Evolutionary conservation across 2,888 invertebrate genomes (phyloP).

Genomic region (Pseudeuparius sepicola): DNA sequence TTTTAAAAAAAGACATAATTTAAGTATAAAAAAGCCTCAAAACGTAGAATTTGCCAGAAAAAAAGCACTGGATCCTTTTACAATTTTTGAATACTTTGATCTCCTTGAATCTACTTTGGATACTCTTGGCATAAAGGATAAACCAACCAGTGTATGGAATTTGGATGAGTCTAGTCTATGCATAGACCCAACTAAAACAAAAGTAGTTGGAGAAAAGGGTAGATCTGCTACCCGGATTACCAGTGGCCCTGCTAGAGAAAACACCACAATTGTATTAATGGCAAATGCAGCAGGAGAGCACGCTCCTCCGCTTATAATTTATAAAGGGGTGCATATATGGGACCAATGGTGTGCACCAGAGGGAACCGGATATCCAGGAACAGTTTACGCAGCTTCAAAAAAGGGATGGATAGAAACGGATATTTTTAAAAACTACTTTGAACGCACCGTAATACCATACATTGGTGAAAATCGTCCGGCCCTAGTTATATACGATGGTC

Average conservation of each 20-base stretch:
- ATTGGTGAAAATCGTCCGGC: slow-evolving; percentile 11
- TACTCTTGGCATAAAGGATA: slow-evolving; percentile 15
- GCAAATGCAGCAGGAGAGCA: not conserved
- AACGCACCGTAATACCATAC: slow-evolving; percentile 16
- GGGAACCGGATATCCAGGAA: slow-evolving; percentile 9
- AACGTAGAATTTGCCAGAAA: slow-evolving; percentile 25
- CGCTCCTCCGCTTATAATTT: slow-evolving; percentile 4
- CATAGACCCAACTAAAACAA: slow-evolving; percentile 19
- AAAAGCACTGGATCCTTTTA: slow-evolving; percentile 23
- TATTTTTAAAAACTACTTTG: slow-evolving; percentile 24
- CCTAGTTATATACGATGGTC: slow-evolving; percentile 19
- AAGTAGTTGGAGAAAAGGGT: slow-evolving; percentile 17
- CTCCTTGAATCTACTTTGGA: slow-evolving; percentile 13
- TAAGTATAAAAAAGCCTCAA: slow-evolving; percentile 24
- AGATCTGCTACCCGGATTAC: slow-evolving; percentile 4
- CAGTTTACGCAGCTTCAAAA: no score
- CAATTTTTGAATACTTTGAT: slow-evolving; percentile 14
- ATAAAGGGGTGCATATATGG: slow-evolving; percentile 4
- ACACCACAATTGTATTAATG: slow-evolving; percentile 7
- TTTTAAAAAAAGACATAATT: slow-evolving; percentile 17
- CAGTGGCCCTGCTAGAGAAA: slow-evolving; percentile 7
- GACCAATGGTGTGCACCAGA: not conserved
- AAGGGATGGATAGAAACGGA: no score
- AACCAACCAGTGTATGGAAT: slow-evolving; percentile 15
- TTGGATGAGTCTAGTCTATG: slow-evolving; percentile 17